Conservation (phyloP, 2,113 vertebrate species). For the Lepisosteus osseus region DNA sequence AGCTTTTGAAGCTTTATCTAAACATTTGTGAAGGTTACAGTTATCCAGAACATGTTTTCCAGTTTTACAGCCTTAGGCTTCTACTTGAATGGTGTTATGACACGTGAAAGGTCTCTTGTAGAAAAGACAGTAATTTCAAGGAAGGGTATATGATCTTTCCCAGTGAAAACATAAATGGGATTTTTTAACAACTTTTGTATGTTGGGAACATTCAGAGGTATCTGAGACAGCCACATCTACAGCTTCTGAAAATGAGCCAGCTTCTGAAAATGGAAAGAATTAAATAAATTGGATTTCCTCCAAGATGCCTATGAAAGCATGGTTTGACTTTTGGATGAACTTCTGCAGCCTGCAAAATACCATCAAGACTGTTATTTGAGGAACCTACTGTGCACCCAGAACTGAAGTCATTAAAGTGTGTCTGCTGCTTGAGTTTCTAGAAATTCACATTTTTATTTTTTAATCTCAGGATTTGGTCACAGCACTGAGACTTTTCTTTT, state of each 20-base stretch:
- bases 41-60: not conserved
- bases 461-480: too few relatives aligned
- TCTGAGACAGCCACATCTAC: not conserved
- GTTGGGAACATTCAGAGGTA: not conserved
- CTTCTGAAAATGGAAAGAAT: not conserved
- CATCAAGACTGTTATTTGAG: too few relatives aligned
- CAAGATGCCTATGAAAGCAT: not conserved
- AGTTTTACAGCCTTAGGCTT: not conserved
- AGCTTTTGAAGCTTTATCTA: too few relatives aligned
- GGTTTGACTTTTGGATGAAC: not conserved
- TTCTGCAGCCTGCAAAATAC: too few relatives aligned
- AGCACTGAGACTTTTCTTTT: too few relatives aligned
- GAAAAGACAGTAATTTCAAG: not conserved
- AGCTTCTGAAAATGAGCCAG: not conserved
- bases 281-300: not conserved
- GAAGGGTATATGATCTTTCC: not conserved
- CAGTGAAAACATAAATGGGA: slow-evolving; percentile 2
- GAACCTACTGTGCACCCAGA: too few relatives aligned
- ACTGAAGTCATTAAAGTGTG: too few relatives aligned
- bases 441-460: too few relatives aligned
- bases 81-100: not conserved
- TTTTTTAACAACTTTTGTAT: slow-evolving; percentile 5
- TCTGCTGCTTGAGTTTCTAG: too few relatives aligned
- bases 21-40: too few relatives aligned
- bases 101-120: not conserved